Evolutionary conservation across 2,888 invertebrate species (phyloP), one percentile per base, ranked within the genome.

Genomic region (Troides aeacus): DNA sequence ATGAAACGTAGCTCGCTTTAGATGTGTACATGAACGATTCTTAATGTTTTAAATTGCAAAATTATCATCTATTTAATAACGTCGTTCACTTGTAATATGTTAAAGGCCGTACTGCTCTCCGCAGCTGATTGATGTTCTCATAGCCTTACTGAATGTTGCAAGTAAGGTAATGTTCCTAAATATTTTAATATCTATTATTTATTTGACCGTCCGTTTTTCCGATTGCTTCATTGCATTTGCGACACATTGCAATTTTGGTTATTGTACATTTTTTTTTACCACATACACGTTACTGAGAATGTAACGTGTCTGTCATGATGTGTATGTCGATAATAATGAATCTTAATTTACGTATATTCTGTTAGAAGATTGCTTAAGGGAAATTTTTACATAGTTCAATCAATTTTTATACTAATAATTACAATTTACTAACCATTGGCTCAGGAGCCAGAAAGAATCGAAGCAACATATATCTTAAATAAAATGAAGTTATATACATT

Each of bases 71-170:
- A 83, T 79, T 74, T 78, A 84, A 84, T 80, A 83, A 77, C 80
- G 77, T 77, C 74, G 75, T 74, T 74, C 77, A 81, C 80, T 78
- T 81, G 81, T 80, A 85, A 84, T 21, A 86, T 81, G 82, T 74
- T 83, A 87, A 88, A 89, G 87, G 88, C 83, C 83, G 77, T 70
- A 72, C 75, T 75, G 77, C 74, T 77, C 77, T 77, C 77, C 77
- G 77, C 76, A 76, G 73, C 76, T 81, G 81, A 87, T 86, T 85
- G 83, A 84, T 77, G 86, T 88, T 89, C 87, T 84, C 87, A 87
- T 80, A 89, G 85, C 85, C 86, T 87, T 81, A 82, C 70, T 77
- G 77, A 80, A 79, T 79, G 74, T 71, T 75, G 71, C 71, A 76
- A 76, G 72, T 71, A 66, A 64, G 17, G 66, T 70, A 67, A 70